Evolutionary conservation across 2,888 invertebrate genomes (phyloP).

Genomic region (Abrostola triplasia): DNA sequence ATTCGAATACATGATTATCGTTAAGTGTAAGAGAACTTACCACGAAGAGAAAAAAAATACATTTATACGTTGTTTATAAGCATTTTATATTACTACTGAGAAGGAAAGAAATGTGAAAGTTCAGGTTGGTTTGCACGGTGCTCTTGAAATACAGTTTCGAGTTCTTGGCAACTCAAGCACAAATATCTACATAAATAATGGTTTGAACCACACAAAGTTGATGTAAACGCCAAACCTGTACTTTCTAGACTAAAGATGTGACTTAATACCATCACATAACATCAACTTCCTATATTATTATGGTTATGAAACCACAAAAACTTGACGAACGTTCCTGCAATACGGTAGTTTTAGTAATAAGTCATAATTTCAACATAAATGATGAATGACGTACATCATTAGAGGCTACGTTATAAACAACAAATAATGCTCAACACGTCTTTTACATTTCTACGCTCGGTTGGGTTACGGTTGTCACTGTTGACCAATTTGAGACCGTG

Average conservation of each 20-base stretch:
- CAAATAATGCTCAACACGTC: conserved; percentile 29
- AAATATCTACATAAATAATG: neutral
- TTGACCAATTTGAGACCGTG: conserved; percentile 68
- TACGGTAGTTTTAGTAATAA: conserved; percentile 30
- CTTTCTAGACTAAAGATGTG: neutral
- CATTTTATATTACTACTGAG: too few species aligned
- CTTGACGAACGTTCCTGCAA: conserved; percentile 27
- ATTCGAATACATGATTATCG: too few species aligned
- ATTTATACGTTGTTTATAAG: too few species aligned
- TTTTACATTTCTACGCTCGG: conserved; percentile 63
- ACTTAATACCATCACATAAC: conserved; percentile 23
- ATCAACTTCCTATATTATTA: conserved; percentile 42
- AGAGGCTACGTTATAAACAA: conserved; percentile 26
- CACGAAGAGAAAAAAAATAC: too few species aligned
- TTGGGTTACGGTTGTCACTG: conserved; percentile 73
- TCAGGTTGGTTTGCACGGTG: too few species aligned
- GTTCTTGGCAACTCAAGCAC: too few species aligned
- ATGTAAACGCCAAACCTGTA: neutral
- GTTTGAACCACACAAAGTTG: neutral
- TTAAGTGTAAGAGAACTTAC: too few species aligned
- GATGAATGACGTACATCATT: conserved; percentile 19
- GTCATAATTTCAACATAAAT: conserved; percentile 28
- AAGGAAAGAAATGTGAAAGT: too few species aligned
- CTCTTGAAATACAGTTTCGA: too few species aligned
- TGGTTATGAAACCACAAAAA: conserved; percentile 38